phyloP scores from a whole-genome alignment of 2,113 vertebrate genomes.

The Eulemur macaco region DNA sequence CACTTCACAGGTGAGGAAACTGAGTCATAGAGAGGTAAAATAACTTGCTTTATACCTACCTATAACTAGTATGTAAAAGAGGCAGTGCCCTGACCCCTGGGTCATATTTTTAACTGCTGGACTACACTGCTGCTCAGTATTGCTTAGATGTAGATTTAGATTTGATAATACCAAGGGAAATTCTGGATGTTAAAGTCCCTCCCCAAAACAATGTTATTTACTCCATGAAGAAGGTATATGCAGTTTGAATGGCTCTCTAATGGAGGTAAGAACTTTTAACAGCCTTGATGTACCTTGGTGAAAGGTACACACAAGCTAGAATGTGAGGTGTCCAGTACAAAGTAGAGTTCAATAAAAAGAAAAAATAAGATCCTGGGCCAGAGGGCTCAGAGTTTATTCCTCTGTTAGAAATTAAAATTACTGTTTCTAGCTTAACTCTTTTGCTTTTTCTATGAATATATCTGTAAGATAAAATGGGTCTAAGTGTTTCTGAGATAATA shows the following conservation, averaged over 20 bases:
- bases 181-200: not conserved
- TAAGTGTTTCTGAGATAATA: not conserved
- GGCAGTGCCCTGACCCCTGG: rapidly evolving
- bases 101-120: not conserved
- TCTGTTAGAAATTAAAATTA: not conserved
- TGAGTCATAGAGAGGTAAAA: not conserved
- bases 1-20: not conserved
- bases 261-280: not conserved
- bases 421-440: not conserved
- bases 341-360: not conserved
- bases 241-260: not conserved
- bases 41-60: not conserved
- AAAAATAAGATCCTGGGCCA: not conserved
- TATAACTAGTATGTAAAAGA: not conserved
- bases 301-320: not conserved
- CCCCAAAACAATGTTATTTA: not conserved
- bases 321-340: not conserved
- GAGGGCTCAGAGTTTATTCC: not conserved
- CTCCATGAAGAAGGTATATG: not conserved
- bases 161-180: not conserved
- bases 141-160: not conserved
- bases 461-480: not conserved
- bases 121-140: not conserved
- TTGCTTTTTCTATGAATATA: not conserved
- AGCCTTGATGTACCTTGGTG: not conserved